Evolutionary conservation across 2,888 invertebrate species (phyloP).

Genomic region (Drosophila affinis): DNA sequence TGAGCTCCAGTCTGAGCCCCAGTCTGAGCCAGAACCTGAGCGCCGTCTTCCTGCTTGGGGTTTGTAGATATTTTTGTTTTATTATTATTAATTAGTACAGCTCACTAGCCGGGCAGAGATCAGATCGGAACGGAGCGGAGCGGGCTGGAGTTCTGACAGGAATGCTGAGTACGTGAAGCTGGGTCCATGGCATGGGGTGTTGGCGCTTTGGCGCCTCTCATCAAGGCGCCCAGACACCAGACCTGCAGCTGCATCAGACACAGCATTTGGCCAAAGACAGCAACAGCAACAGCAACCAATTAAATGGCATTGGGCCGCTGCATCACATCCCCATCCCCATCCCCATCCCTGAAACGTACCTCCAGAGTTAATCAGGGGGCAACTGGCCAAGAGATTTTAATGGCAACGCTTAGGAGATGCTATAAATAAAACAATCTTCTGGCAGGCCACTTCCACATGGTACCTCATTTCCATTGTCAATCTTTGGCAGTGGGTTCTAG

Average conservation of each 20-base stretch:
- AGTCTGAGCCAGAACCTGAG: slow-evolving; percentile 16
- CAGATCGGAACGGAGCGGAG: neutral
- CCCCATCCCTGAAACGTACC: slow-evolving; percentile 33
- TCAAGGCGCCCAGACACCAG: slow-evolving; percentile 65
- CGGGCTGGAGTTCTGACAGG: slow-evolving; percentile 59
- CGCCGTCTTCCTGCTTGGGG: slow-evolving; percentile 55
- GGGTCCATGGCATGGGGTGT: slow-evolving; percentile 58
- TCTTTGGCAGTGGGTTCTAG: slow-evolving; percentile 28
- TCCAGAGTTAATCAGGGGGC: slow-evolving; percentile 19
- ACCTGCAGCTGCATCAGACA: slow-evolving; percentile 33
- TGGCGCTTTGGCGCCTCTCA: slow-evolving; percentile 79
- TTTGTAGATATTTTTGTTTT: slow-evolving; percentile 49
- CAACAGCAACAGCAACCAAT: slow-evolving; percentile 44
- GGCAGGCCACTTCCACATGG: slow-evolving; percentile 37
- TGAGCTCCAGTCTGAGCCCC: slow-evolving; percentile 9
- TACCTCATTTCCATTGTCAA: slow-evolving; percentile 77
- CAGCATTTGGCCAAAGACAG: slow-evolving; percentile 67
- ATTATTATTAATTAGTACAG: slow-evolving; percentile 74
- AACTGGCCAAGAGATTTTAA: slow-evolving; percentile 56
- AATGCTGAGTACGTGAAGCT: slow-evolving; percentile 57
- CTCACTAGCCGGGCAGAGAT: slow-evolving; percentile 42
- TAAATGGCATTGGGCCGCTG: slow-evolving; percentile 67
- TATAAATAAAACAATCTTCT: slow-evolving; percentile 68
- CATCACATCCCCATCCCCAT: slow-evolving; percentile 28
- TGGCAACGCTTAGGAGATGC: slow-evolving; percentile 76